A percentile compares a stretch with the other conserved stretches of the same genome.
These are phyloP conservation scores for Pogonocichla stellata DNA, from an alignment of 2,113 vertebrate species.

Conservation along the genomic window DNA sequence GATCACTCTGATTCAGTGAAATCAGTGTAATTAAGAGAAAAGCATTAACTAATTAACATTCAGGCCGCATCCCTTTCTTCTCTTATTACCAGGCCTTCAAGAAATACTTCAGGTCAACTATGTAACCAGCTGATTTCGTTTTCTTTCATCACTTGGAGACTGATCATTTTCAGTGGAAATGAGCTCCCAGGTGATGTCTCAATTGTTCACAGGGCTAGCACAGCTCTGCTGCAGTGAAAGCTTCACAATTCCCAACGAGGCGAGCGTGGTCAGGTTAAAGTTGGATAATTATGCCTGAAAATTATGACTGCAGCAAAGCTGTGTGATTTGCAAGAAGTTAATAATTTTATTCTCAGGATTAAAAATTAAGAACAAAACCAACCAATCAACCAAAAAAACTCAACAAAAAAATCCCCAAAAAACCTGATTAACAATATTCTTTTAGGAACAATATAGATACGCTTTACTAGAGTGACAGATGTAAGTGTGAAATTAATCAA, in stretches of 20 bases:
- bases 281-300: neutral
- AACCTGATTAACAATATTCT: neutral
- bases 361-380: neutral
- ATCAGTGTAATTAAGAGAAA: neutral
- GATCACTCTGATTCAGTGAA: neutral
- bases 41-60: neutral
- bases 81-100: neutral
- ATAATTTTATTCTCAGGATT: neutral
- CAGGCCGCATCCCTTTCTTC: neutral
- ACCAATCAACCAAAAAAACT: neutral
- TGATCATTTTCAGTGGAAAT: neutral
- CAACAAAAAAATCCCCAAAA: neutral
- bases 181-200: neutral
- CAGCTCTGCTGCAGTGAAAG: neutral
- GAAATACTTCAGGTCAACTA: neutral
- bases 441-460: neutral
- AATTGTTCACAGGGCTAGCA: neutral
- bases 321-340: neutral
- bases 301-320: neutral
- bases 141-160: neutral
- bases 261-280: neutral
- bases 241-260: neutral
- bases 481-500: slow-evolving; percentile 43
- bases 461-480: neutral
- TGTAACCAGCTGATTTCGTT: neutral